These are phyloP conservation scores for Saccostrea glomerata DNA, from an alignment of 1,140 invertebrate species.

Conservation along the genomic window DNA sequence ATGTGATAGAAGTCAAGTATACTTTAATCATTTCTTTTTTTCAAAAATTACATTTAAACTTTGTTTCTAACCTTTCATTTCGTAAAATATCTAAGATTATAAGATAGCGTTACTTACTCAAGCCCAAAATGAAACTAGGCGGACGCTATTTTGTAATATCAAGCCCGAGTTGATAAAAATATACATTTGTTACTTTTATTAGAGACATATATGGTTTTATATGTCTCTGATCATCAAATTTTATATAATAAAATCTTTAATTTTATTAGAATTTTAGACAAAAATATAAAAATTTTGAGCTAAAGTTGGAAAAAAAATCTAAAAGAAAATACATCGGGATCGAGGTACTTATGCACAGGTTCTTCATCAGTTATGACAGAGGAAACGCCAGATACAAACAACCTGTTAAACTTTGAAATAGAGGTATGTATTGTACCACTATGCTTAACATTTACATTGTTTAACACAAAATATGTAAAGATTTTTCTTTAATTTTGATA, in stretches of 20 bases:
- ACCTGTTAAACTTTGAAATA: not conserved
- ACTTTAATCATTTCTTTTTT: too few species aligned
- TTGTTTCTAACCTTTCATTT: too few species aligned
- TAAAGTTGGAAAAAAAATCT: not conserved
- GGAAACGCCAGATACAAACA: not conserved
- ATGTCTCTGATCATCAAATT: too few species aligned
- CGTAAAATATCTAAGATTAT: not conserved
- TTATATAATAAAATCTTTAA: too few species aligned
- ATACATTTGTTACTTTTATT: not conserved
- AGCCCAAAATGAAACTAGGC: not conserved
- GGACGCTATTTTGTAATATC: not conserved
- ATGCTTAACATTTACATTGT: not conserved
- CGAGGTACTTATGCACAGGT: not conserved
- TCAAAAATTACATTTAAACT: too few species aligned
- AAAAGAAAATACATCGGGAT: not conserved
- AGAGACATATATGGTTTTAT: not conserved
- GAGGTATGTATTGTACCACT: not conserved
- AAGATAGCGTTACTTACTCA: not conserved
- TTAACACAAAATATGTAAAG: too few species aligned
- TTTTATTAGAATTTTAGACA: not conserved
- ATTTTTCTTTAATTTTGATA: too few species aligned
- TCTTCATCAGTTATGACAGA: constrained; percentile 2
- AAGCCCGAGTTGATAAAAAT: not conserved
- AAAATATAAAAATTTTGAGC: not conserved
- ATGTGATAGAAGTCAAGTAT: too few species aligned